Conservation (phyloP, 2,113 vertebrate species). For the Amia ocellicauda region DNA sequence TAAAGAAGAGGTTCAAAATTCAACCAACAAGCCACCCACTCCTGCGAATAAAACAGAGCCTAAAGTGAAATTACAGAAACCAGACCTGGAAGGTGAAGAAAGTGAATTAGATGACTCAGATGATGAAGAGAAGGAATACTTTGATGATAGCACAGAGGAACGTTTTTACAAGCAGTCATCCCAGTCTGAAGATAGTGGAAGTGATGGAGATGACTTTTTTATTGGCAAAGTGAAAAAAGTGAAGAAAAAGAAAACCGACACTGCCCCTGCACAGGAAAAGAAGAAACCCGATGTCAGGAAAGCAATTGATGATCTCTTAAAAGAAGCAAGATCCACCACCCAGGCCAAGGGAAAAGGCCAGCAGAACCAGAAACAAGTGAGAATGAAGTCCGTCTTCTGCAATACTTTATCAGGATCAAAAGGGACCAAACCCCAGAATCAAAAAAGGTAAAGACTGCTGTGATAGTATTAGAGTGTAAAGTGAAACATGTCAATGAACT, state of each 20-base stretch:
- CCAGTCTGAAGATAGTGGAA: slow-evolving; percentile 72
- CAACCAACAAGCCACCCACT: slow-evolving; percentile 30
- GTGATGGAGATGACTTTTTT: slow-evolving; percentile 83
- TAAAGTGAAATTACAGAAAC: slow-evolving; percentile 15
- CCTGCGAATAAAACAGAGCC: slow-evolving; percentile 14
- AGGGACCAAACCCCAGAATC: slow-evolving; percentile 40
- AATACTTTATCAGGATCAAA: slow-evolving; percentile 62
- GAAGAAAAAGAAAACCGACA: slow-evolving; percentile 64
- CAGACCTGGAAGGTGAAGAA: slow-evolving; percentile 22
- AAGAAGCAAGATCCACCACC: slow-evolving; percentile 20
- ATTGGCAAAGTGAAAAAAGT: slow-evolving; percentile 83
- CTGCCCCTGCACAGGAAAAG: slow-evolving; percentile 33
- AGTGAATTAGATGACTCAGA: slow-evolving; percentile 58
- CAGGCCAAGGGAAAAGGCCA: slow-evolving; percentile 24
- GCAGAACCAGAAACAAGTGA: slow-evolving; percentile 37
- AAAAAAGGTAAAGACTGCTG: neutral
- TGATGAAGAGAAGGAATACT: slow-evolving; percentile 71
- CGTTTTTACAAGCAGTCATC: slow-evolving; percentile 87
- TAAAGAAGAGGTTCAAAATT: slow-evolving; percentile 29
- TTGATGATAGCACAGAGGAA: slow-evolving; percentile 94
- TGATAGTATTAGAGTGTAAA: neutral
- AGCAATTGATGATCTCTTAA: slow-evolving; percentile 6
- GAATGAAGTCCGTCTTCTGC: slow-evolving; percentile 80
- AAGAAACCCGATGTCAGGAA: slow-evolving; percentile 14
- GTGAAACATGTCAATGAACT: no score